Evolutionary conservation across 2,113 vertebrate genomes (phyloP).

Genomic region (Labrus mixtus): DNA sequence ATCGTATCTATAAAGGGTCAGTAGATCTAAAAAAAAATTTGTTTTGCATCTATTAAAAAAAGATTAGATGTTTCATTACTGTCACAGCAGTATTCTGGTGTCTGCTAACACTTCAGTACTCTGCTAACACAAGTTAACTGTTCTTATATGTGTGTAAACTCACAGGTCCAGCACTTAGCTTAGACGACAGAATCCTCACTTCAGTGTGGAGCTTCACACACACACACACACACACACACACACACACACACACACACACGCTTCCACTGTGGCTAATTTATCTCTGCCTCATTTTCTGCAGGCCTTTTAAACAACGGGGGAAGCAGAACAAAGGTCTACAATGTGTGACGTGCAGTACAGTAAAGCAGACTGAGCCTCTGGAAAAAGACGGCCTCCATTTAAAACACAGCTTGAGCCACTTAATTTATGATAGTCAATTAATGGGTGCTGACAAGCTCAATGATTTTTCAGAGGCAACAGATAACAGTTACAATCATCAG

Average conservation of each 20-base stretch:
- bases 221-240: too few species aligned
- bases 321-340: conserved; percentile 53
- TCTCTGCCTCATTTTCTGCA: conserved; percentile 53
- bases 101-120: too few species aligned
- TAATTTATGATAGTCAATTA: conserved; percentile 75
- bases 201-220: conserved; percentile 17
- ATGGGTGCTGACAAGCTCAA: conserved; percentile 72
- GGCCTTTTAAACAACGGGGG: conserved; percentile 53
- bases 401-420: conserved; percentile 53
- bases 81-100: not conserved
- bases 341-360: conserved; percentile 42
- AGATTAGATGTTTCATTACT: too few species aligned
- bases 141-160: conserved; percentile 21
- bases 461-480: conserved; percentile 67
- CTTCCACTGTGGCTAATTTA: conserved; percentile 54
- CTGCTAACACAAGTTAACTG: too few species aligned
- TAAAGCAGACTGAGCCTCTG: conserved; percentile 51
- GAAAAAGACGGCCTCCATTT: conserved; percentile 56
- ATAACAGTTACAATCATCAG: conserved; percentile 74
- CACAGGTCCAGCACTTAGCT: conserved; percentile 5
- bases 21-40: too few species aligned
- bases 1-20: too few species aligned
- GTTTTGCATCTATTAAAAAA: too few species aligned
- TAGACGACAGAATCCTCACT: conserved; percentile 28
- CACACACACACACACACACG: too few species aligned